Evolutionary conservation across 2,888 invertebrate species (phyloP), one percentile per base, ranked within the genome.

Genomic region (Gandaritis pyraliata): DNA sequence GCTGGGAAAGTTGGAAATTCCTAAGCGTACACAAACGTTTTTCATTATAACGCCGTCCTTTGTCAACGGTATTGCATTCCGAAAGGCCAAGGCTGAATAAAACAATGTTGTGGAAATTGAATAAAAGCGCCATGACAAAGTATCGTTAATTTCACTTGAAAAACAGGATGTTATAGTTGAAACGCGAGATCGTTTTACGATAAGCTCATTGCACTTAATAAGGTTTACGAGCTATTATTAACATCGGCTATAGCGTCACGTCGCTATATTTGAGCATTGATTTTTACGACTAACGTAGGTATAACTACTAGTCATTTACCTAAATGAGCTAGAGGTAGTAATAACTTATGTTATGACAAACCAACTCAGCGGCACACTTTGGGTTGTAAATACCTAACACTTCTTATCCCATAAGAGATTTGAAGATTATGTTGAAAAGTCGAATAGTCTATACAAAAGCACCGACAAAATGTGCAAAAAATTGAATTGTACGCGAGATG

Each of bases 111-210:
- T 39, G 48, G 59, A 59, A 56, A 59, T 59, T 59, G 55, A 52
- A 64, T 52, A 48, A 52, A 57, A 69, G 75, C 77, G 75, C 68
- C 72, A 64, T 71, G 77, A 76, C 75, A 76, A 73, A 75, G 70
- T 70, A 74, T 75, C 86, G 88, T 90, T 89, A 86, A 86, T 85
- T 84, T 82, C 78, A 86, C 77, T 90, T 81, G 76, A 71, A 70
- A 77, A 75, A 75, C 83, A 84, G 86, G 84, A 86, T 84, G 80
- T 79, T 73, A 33, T 33, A 74, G 71, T 71, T 75, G 77, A 74
- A 77, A 78, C 70, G 73, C 74, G 71, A 77, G 80, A 81, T 81
- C 72, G 70, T 75, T 73, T 71, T 57, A 68, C 64, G 82, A 84
- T 85, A 83, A 78, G 69, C 70, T 58, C 68, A 72, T 74, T 69